Evolutionary conservation across 2,113 vertebrate species (phyloP), one percentile per base, ranked within the genome.

Genomic region (Pluvialis apricaria): DNA sequence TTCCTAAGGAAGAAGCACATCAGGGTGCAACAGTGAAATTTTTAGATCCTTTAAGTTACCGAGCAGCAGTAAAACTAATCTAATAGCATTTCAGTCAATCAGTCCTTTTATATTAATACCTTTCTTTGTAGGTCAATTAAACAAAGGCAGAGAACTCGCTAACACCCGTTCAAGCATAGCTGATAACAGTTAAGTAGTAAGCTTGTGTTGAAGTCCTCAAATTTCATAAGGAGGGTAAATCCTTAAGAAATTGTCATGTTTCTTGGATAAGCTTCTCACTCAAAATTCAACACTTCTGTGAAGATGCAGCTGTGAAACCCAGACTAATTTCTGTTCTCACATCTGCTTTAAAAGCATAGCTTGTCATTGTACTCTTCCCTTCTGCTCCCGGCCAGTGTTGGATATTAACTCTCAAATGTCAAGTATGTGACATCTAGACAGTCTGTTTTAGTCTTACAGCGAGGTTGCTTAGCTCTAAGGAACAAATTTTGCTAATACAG

Each of bases 1-100:
- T 98, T 97, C 99, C 99, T 99, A 96, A 86, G 79, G 45, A 94
- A 92, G 45, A 97, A 97, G 68, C 62, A 94, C 51, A 91, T 64
- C 55, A 89, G 25, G 32, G 96, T 55, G 36, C 45, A 94, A 84
- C 22, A 91, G 54, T 79, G 29, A 91, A 85, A 47, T 89, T 77
- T 72, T 83, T 54, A 64, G 15, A 81, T 31, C 49, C 11, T 86
- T 79, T 28, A 66, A 58, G 5, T 65, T 45, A 91, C 61, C 6
- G 26, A 87, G 29, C 38, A 77, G n/a, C 24, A 8, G 28, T 44
- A 92, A 90, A 87, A 83, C 29, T 18, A 51, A 75, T 24, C 14
- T 61, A 69, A 72, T 13, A 58, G 31, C 44, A 83, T 79, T 54
- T 78, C n/a, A 75, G 25, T 76, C 55, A 42, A 28, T 70, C 45